These are phyloP conservation scores for Drosophila demipolita DNA, from an alignment of 2,888 invertebrate species.

Conservation along the genomic window DNA sequence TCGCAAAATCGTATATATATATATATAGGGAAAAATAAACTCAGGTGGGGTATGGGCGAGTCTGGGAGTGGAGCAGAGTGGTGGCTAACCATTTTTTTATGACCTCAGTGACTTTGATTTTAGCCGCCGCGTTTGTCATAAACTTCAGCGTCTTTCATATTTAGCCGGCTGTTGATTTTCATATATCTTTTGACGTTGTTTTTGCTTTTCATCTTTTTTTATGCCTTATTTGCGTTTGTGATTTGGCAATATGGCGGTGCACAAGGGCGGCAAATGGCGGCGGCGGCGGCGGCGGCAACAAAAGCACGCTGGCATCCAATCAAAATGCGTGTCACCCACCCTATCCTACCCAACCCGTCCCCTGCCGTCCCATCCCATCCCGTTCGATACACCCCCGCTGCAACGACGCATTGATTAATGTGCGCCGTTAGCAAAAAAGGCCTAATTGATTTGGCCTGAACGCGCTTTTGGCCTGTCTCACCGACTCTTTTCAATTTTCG, in stretches of 20 bases:
- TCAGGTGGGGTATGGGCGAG: not conserved
- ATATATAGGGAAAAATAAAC: conserved; percentile 45
- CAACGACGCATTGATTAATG: conserved; percentile 71
- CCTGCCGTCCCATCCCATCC: too few relatives aligned
- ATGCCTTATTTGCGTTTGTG: conserved; percentile 76
- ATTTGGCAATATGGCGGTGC: conserved; percentile 73
- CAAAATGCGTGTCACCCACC: conserved; percentile 49
- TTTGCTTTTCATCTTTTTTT: conserved; percentile 34
- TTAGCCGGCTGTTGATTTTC: conserved; percentile 74
- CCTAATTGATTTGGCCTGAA: conserved; percentile 69
- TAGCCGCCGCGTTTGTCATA: conserved; percentile 78
- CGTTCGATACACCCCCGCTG: conserved; percentile 13
- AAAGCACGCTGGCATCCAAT: conserved; percentile 62
- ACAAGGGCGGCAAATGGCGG: conserved; percentile 57
- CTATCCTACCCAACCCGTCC: not conserved
- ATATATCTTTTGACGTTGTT: conserved; percentile 57
- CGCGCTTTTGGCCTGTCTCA: conserved; percentile 6
- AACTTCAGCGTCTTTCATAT: conserved; percentile 73
- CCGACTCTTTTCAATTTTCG: conserved; percentile 10
- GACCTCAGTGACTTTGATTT: conserved; percentile 73
- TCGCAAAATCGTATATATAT: conserved; percentile 71
- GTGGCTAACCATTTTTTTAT: conserved; percentile 51
- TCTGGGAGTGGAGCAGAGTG: not conserved
- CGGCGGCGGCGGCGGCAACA: conserved; percentile 62
- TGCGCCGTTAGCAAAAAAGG: conserved; percentile 34